Evolutionary conservation across 1,140 invertebrate genomes (phyloP).

Genomic region (Neodiprion fabricii): DNA sequence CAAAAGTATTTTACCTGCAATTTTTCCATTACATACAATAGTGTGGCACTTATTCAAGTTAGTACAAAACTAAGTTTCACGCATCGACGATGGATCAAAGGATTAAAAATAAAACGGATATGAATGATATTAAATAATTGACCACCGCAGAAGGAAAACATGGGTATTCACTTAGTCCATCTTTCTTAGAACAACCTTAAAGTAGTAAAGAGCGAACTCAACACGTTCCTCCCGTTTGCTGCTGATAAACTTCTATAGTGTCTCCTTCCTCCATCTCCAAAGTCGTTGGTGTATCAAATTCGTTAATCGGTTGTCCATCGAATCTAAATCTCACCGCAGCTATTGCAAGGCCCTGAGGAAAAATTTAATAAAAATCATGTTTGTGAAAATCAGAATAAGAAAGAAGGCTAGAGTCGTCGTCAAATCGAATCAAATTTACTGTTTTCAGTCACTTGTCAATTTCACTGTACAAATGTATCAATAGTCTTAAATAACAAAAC

Average conservation of each 20-base stretch:
- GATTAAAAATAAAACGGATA: no score
- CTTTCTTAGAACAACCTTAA: neutral
- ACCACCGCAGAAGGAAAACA: neutral
- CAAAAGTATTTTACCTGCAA: no score
- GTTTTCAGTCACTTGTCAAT: neutral
- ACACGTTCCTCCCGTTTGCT: slow-evolving; percentile 82
- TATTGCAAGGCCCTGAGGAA: slow-evolving; percentile 79
- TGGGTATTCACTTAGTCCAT: neutral
- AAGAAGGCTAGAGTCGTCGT: no score
- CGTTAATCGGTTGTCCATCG: slow-evolving; percentile 94
- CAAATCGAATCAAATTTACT: no score
- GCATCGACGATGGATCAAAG: no score
- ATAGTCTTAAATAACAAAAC: no score
- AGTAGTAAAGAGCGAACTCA: slow-evolving; percentile 26
- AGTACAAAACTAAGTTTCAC: no score
- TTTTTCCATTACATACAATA: no score
- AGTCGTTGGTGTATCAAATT: slow-evolving; percentile 87
- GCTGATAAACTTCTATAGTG: slow-evolving; percentile 95
- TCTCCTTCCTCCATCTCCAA: slow-evolving; percentile 96
- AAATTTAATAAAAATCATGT: slow-evolving; percentile 30
- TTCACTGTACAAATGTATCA: neutral
- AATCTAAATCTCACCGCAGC: slow-evolving; percentile 91
- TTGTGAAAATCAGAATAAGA: no score
- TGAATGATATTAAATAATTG: neutral
- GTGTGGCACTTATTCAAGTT: no score